Conservation (phyloP, 1,140 invertebrate species). For the Lysiphlebus fabarum region DNA sequence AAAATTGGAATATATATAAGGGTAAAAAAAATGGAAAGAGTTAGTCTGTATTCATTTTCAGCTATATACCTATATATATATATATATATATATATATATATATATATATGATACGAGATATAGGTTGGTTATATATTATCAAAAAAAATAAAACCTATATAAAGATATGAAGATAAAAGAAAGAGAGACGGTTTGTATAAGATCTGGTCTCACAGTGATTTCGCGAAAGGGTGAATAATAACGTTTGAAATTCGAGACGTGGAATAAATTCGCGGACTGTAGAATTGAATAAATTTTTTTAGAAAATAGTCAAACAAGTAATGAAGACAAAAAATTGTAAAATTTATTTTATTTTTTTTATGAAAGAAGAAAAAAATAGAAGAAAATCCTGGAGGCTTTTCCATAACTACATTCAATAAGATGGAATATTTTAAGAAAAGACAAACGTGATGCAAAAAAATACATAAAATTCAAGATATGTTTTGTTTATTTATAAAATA, state of each 20-base stretch:
- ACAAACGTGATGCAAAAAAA: slow-evolving; percentile 35
- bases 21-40: neutral
- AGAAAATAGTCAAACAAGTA: neutral
- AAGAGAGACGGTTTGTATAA: neutral
- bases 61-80: too few species aligned
- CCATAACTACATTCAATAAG: slow-evolving; percentile 46
- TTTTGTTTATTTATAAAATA: too few species aligned
- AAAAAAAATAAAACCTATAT: slow-evolving; percentile 38
- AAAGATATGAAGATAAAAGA: neutral
- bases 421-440: slow-evolving; percentile 53
- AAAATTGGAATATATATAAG: neutral
- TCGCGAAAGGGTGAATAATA: slow-evolving; percentile 51
- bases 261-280: slow-evolving; percentile 45
- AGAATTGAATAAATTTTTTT: slow-evolving; percentile 14
- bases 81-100: too few species aligned
- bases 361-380: neutral
- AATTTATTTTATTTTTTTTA: neutral
- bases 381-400: slow-evolving; percentile 29
- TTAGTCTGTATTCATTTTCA: neutral
- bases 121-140: slow-evolving; percentile 7
- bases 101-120: slow-evolving; percentile 6
- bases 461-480: too few species aligned
- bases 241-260: slow-evolving; percentile 52
- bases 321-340: slow-evolving; percentile 21
- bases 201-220: slow-evolving; percentile 32